Evolutionary conservation across 1,140 invertebrate genomes (phyloP).

Genomic region (Ceratina calcarata): DNA sequence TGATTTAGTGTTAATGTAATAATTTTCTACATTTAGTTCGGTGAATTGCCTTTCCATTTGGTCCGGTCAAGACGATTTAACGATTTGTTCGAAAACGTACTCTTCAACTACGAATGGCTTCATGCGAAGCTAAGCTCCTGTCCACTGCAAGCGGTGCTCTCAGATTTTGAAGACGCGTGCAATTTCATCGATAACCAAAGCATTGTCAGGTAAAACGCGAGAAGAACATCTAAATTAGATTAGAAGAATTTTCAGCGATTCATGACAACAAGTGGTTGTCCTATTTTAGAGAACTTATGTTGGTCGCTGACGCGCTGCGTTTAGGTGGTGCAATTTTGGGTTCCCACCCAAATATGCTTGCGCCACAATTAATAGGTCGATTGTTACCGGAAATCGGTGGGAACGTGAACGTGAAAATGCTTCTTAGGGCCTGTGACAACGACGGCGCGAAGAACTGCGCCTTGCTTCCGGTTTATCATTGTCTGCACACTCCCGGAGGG

Average conservation of each 20-base stretch:
- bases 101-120: conserved; percentile 99
- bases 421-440: conserved; percentile 94
- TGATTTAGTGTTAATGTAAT: too few species aligned
- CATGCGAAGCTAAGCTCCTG: conserved; percentile 97
- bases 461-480: conserved; percentile 95
- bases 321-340: conserved; percentile 94
- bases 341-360: conserved; percentile 96
- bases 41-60: conserved; percentile 97
- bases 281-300: conserved; percentile 89
- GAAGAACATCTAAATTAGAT: not conserved
- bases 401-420: conserved; percentile 91
- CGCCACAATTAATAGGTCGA: conserved; percentile 95
- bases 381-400: conserved; percentile 94
- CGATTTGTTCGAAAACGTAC: conserved; percentile 95
- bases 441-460: conserved; percentile 93
- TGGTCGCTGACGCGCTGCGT: conserved; percentile 96
- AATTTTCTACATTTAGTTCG: conserved; percentile 84
- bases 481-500: conserved; percentile 97
- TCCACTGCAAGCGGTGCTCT: conserved; percentile 95
- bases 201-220: conserved; percentile 84
- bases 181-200: conserved; percentile 92
- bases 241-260: not conserved
- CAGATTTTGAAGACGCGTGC: conserved; percentile 97
- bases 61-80: conserved; percentile 94
- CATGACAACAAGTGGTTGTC: too few species aligned